Evolutionary conservation across 2,888 invertebrate genomes (phyloP).

Genomic region (Catocala sponsa): DNA sequence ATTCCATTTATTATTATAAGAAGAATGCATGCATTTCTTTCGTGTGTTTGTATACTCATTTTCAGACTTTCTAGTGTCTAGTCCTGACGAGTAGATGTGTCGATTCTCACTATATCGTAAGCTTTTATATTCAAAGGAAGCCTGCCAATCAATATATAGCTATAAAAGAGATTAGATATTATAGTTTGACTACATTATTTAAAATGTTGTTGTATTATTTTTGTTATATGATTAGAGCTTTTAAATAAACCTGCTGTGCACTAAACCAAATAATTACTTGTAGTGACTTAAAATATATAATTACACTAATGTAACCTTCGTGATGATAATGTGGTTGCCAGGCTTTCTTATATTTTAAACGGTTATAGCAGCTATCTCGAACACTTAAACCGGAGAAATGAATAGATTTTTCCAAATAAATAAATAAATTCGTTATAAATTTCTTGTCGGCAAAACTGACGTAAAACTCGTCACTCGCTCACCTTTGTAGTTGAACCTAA

Average conservation of each 20-base stretch:
- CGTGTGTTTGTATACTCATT: conserved; percentile 85
- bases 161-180: conserved; percentile 49
- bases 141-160: conserved; percentile 68
- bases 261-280: conserved; percentile 81
- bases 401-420: conserved; percentile 17
- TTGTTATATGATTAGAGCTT: conserved; percentile 63
- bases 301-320: conserved; percentile 50
- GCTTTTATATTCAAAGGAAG: conserved; percentile 74
- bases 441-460: conserved; percentile 26
- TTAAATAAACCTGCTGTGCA: conserved; percentile 74
- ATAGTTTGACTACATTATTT: conserved; percentile 47
- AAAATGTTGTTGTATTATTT: conserved; percentile 48
- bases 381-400: conserved; percentile 22
- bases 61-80: conserved; percentile 84
- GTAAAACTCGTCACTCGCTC: conserved; percentile 40
- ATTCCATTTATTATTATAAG: conserved; percentile 86
- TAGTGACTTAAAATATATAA: conserved; percentile 56
- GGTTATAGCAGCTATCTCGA: conserved; percentile 46
- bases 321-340: conserved; percentile 59
- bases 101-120: conserved; percentile 83
- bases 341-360: conserved; percentile 71
- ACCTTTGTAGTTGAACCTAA: conserved; percentile 24
- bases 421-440: conserved; percentile 28
- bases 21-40: conserved; percentile 87
- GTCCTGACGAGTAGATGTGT: conserved; percentile 81